Evolutionary conservation across 2,797 vertebrate genomes (phyloP).

Genomic region (Acrocephalus scirpaceus): DNA sequence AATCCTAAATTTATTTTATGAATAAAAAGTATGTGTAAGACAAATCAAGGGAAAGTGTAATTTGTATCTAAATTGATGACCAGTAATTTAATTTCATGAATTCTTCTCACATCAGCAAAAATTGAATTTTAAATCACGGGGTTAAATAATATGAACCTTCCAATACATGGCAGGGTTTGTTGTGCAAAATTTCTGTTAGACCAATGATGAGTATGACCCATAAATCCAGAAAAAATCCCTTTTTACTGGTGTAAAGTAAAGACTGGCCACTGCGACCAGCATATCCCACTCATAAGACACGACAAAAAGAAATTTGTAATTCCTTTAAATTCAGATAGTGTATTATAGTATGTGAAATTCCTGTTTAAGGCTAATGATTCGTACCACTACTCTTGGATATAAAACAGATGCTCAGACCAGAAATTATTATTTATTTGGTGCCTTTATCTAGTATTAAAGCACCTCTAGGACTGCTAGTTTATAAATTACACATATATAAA

Average conservation of each 20-base stretch:
- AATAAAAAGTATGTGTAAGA: neutral
- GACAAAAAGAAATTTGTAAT: neutral
- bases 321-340: neutral
- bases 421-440: neutral
- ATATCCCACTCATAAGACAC: neutral
- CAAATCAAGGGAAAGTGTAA: neutral
- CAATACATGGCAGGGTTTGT: fast-evolving
- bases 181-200: neutral
- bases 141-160: neutral
- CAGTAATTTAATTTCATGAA: neutral
- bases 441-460: neutral
- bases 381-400: neutral
- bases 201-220: neutral
- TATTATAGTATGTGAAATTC: neutral
- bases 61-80: neutral
- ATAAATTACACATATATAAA: neutral
- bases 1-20: neutral
- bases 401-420: neutral
- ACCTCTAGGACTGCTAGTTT: neutral
- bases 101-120: neutral
- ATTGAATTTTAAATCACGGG: neutral
- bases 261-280: neutral
- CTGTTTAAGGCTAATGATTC: neutral
- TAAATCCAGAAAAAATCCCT: neutral
- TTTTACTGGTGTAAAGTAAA: neutral